Percentiles rank a stretch among this genome's conserved stretches.
These are phyloP conservation scores for Manduca sexta DNA, from an alignment of 1,140 invertebrate species.

Conservation along the genomic window DNA sequence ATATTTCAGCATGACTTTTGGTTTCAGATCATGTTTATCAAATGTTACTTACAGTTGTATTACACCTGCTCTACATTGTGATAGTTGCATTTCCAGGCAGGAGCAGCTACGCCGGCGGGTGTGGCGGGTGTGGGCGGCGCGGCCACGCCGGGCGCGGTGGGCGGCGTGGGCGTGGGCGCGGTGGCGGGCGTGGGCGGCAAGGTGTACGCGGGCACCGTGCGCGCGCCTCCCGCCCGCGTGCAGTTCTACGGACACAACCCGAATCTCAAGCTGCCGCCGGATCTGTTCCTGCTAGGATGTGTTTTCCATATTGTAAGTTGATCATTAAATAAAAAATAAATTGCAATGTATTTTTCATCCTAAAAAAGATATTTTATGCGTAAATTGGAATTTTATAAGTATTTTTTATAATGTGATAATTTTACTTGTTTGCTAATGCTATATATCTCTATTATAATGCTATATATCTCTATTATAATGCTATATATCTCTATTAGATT, in stretches of 20 bases:
- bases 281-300: constrained; percentile 92
- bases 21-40: no score
- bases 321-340: not conserved
- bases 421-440: no score
- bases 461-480: no score
- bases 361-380: no score
- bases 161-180: constrained; percentile 10
- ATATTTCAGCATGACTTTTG: no score
- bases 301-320: constrained; percentile 86
- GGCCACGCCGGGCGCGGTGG: constrained; percentile 2
- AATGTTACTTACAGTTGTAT: no score
- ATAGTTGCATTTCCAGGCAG: not conserved
- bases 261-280: constrained; percentile 88
- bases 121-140: not conserved
- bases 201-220: constrained; percentile 51
- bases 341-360: no score
- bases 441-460: no score
- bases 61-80: no score
- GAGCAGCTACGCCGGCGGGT: not conserved
- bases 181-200: constrained; percentile 24
- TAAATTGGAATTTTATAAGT: no score
- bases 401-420: no score
- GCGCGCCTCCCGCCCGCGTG: constrained; percentile 76
- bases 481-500: no score
- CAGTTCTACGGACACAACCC: constrained; percentile 92